phyloP scores from a whole-genome alignment of 2,797 vertebrate species.

The Fundulus diaphanus region DNA sequence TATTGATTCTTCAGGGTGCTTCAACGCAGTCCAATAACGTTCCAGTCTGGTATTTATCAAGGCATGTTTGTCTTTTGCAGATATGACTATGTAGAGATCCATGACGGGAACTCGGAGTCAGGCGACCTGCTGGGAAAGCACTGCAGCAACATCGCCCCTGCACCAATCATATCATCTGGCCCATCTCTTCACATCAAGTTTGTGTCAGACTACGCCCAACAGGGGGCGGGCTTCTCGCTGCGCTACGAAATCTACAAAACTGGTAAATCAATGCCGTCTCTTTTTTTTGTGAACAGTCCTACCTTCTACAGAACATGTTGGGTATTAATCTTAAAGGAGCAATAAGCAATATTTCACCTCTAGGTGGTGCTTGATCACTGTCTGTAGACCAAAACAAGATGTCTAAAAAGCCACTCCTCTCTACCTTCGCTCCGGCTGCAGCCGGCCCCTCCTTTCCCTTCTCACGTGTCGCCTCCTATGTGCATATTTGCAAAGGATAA shows the following conservation, averaged over 20 bases:
- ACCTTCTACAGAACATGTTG: neutral
- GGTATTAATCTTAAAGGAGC: no score
- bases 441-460: no score
- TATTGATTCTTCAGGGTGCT: neutral
- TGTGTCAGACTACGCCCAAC: conserved; percentile 95
- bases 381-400: no score
- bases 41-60: neutral
- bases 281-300: neutral
- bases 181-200: conserved; percentile 94
- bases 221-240: conserved; percentile 96
- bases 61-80: conserved; percentile 67
- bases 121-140: conserved; percentile 94
- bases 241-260: conserved; percentile 99
- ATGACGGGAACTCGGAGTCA: conserved; percentile 89
- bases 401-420: no score
- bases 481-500: no score
- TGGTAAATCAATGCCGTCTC: conserved; percentile 71
- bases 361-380: no score
- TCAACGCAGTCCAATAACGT: neutral
- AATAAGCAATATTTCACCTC: no score
- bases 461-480: no score
- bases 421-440: no score
- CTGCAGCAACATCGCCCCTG: conserved; percentile 97
- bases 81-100: conserved; percentile 97
- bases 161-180: conserved; percentile 96